Evolutionary conservation across 2,797 vertebrate species (phyloP), one percentile per base, ranked within the genome.

Genomic region (Liasis olivaceus): DNA sequence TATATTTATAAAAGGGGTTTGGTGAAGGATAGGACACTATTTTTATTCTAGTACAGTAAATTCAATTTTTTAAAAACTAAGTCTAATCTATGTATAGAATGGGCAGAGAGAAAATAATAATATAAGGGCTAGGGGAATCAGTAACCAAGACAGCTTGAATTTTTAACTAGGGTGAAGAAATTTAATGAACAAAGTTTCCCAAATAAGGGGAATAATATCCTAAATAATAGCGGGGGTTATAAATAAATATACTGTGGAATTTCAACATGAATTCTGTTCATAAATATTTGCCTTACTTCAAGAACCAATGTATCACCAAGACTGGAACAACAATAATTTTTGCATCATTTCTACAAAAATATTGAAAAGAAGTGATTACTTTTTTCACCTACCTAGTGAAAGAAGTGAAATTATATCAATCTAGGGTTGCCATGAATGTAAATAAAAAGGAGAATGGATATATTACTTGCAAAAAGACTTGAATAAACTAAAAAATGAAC

Each of bases 401-500:
- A 89, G 20, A 69, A 31, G 60, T 12, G 69, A 72, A 92, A 94
- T 28, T 93, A 24, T 59, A 59, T 93, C 93, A 91, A 63, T 91
- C 89, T 92, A 86, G 47, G 47, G 28, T n/a, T 93, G 54, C 47
- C 93, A 92, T 92, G 93, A 94, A 87, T 90, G 89, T 93, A 92
- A n/a, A 93, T 88, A 63, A 87, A 4, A 9, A 51, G 84, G 47
- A 3, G 47, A 51, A 31, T 56, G 0, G 26, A 12, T 13, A 14
- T 20, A 47, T n/a, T 36, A 28, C 14, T 2, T 72, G 91, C 89
- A 89, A 92, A 20, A 47, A 81, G 14, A 1, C 24, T 90, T 54
- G 20, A 36, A 93, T 88, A 86, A 56, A 3, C 4, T 89, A 56
- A 88, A 8, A 63, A 0, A 0, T 87, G 8, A 51, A 1, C 14